phyloP scores from a whole-genome alignment of 2,797 vertebrate genomes.

The Corythornis leucogaster region DNA sequence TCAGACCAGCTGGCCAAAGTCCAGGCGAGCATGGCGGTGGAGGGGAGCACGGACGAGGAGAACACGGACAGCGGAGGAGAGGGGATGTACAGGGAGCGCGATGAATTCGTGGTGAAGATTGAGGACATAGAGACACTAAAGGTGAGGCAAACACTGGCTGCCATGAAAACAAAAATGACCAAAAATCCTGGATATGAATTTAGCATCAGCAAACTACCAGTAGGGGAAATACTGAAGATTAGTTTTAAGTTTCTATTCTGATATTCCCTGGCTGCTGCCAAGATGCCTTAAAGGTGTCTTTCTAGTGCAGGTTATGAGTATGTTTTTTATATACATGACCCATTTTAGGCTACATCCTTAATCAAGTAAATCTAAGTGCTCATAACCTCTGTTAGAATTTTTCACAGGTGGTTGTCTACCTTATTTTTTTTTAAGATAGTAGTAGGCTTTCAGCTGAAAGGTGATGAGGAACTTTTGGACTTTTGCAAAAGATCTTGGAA shows the following conservation, averaged over 20 bases:
- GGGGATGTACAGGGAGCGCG: slow-evolving; percentile 96
- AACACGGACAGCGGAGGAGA: slow-evolving; percentile 94
- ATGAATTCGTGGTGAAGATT: slow-evolving; percentile 97
- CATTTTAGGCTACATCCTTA: neutral
- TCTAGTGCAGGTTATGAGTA: neutral
- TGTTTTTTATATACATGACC: neutral
- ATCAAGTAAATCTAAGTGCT: neutral
- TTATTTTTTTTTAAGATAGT: neutral
- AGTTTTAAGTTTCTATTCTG: neutral
- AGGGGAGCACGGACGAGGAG: slow-evolving; percentile 94
- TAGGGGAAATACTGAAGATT: neutral
- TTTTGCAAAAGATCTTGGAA: neutral
- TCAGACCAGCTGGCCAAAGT: slow-evolving; percentile 84
- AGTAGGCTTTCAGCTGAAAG: neutral
- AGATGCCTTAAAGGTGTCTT: neutral
- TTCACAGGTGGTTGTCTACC: neutral
- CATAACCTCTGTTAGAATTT: neutral
- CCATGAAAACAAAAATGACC: too few species aligned
- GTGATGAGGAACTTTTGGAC: neutral
- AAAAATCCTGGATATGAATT: neutral
- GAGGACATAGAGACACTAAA: slow-evolving; percentile 94
- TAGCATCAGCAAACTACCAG: neutral
- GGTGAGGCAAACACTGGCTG: slow-evolving; percentile 76
- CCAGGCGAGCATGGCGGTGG: slow-evolving; percentile 87
- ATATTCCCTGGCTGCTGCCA: neutral